Conservation (phyloP, 2,113 vertebrate species). For the Coracopsis vasa region DNA sequence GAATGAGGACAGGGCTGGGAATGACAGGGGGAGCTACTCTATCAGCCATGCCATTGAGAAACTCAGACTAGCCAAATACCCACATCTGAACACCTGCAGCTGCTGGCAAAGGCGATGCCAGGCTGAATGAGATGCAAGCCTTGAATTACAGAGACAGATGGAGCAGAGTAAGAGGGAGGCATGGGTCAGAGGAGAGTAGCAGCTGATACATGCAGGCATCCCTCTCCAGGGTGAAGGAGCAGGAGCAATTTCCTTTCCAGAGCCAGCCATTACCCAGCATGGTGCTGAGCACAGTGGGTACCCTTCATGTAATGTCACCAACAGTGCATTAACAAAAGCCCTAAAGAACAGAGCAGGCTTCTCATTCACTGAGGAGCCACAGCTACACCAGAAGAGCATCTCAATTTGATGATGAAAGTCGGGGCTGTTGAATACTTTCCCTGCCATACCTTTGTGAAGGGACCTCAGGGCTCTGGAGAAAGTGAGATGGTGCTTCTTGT, state of each 20-base stretch:
- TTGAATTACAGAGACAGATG: background rate
- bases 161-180: background rate
- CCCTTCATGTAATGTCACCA: accelerated
- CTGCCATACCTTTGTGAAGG: background rate
- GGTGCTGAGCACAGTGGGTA: background rate
- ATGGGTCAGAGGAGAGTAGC: background rate
- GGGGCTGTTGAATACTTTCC: background rate
- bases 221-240: background rate
- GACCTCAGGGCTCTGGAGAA: background rate
- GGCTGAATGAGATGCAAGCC: background rate
- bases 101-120: background rate
- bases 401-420: background rate
- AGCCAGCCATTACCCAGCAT: background rate
- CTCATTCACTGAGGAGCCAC: background rate
- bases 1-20: background rate
- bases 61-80: background rate
- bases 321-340: background rate
- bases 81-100: background rate
- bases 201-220: background rate
- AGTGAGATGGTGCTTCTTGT: background rate
- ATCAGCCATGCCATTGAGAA: background rate
- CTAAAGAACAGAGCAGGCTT: background rate
- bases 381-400: background rate
- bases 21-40: background rate
- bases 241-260: background rate